Evolutionary conservation across 2,797 vertebrate species (phyloP).

Genomic region (Propithecus deckenii): DNA sequence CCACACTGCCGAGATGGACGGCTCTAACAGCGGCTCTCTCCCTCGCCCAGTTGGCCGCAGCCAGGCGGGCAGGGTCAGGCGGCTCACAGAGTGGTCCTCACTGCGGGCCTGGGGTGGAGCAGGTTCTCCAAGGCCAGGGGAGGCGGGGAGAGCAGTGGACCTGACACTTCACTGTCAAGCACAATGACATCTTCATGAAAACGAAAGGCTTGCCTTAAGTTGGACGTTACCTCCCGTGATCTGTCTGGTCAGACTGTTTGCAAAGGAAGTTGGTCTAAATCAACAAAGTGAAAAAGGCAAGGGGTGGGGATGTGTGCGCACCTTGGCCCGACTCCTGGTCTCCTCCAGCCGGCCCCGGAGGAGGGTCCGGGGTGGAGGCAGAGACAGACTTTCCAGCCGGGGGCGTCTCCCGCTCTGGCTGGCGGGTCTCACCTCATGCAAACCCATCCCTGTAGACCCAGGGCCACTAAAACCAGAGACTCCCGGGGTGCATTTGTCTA

Average conservation of each 20-base stretch:
- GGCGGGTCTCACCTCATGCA: not conserved
- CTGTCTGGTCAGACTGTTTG: not conserved
- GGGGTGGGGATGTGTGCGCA: rapidly evolving
- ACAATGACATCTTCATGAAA: not conserved
- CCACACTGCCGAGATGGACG: rapidly evolving
- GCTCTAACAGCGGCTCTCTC: not conserved
- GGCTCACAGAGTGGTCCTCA: too few relatives aligned
- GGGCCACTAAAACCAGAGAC: not conserved
- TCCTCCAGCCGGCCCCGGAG: not conserved
- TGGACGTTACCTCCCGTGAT: not conserved
- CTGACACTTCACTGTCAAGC: rapidly evolving
- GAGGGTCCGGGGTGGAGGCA: rapidly evolving
- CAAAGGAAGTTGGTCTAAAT: not conserved
- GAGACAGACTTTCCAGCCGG: not conserved
- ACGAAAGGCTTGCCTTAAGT: not conserved
- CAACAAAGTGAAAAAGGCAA: not conserved
- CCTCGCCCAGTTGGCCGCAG: rapidly evolving
- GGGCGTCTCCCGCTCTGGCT: not conserved
- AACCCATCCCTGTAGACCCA: not conserved
- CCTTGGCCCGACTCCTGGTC: rapidly evolving
- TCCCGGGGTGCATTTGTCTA: not conserved
- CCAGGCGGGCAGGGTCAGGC: rapidly evolving
- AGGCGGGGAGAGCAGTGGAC: not conserved
- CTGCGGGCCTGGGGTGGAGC: rapidly evolving
- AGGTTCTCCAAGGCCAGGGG: rapidly evolving